Percentiles rank a stretch among this genome's conserved stretches.
phyloP scores from a whole-genome alignment of 2,797 vertebrate species.

The Helicolenus hilgendorfi region DNA sequence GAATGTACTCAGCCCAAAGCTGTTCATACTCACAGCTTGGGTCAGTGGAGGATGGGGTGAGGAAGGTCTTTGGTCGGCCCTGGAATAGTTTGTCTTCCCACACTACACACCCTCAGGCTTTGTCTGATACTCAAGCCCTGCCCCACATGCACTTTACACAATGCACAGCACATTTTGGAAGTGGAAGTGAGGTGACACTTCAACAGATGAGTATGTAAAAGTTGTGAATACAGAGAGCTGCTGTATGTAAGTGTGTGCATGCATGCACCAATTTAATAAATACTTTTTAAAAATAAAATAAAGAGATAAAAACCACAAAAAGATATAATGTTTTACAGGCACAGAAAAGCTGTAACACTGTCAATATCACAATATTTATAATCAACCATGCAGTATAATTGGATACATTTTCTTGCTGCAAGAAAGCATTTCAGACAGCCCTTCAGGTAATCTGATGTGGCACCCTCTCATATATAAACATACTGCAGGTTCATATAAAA shows the following conservation, averaged over 20 bases:
- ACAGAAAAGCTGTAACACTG: not conserved
- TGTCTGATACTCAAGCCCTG: constrained; percentile 32
- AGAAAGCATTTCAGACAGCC: not conserved
- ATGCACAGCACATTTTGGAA: constrained; percentile 6
- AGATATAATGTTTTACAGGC: not conserved
- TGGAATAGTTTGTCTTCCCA: constrained; percentile 19
- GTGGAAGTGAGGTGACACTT: not conserved
- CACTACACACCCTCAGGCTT: constrained; percentile 22
- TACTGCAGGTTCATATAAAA: not conserved
- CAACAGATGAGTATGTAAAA: not conserved
- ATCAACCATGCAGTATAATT: not conserved
- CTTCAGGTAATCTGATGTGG: not conserved
- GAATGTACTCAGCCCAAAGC: constrained; percentile 65
- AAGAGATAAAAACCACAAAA: not conserved
- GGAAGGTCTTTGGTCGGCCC: constrained; percentile 37
- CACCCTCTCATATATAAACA: not conserved
- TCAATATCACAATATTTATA: not conserved
- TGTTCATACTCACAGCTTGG: constrained; percentile 56
- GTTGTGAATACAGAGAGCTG: not conserved
- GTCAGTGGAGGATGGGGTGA: constrained; percentile 69
- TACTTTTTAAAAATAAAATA: not conserved
- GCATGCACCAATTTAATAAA: not conserved
- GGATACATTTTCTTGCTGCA: not conserved
- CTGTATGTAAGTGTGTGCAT: not conserved
- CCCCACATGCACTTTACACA: constrained; percentile 20